Conservation (phyloP, 2,797 vertebrate genomes). For the Clarias pachynema region DNA sequence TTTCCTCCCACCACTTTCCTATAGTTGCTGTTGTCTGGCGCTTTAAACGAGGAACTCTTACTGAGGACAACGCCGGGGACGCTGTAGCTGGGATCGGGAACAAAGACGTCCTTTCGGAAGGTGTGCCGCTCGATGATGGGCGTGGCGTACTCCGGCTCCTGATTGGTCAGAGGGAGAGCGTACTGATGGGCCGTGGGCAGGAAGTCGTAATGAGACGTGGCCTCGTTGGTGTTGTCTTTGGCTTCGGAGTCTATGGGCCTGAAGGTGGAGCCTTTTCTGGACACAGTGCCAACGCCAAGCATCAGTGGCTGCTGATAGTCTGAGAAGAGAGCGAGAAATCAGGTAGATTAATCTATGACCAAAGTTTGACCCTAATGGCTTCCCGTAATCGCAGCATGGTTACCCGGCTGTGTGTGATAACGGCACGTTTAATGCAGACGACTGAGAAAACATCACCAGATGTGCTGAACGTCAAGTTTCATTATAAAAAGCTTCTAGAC, state of each 20-base stretch:
- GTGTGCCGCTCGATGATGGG: conserved; percentile 81
- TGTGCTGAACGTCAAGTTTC: too few relatives aligned
- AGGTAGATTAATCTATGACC: too few relatives aligned
- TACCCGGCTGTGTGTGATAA: too few relatives aligned
- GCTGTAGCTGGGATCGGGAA: conserved; percentile 73
- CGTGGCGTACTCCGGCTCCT: conserved; percentile 85
- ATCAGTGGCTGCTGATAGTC: conserved; percentile 84
- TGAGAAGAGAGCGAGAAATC: conserved; percentile 49
- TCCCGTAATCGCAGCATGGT: too few relatives aligned
- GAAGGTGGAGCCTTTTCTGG: conserved; percentile 86
- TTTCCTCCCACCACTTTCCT: conserved; percentile 56
- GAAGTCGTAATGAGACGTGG: conserved; percentile 75
- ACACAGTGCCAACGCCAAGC: conserved; percentile 81
- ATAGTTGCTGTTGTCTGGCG: conserved; percentile 53
- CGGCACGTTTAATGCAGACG: too few relatives aligned
- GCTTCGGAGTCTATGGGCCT: conserved; percentile 79
- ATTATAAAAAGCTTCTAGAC: too few relatives aligned
- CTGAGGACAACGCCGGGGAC: conserved; percentile 68
- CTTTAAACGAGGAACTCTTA: conserved; percentile 72
- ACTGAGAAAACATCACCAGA: too few relatives aligned
- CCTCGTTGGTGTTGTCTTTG: conserved; percentile 62
- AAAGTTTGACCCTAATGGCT: too few relatives aligned
- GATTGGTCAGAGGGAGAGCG: conserved; percentile 78
- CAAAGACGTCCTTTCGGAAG: conserved; percentile 69
- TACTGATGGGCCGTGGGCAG: conserved; percentile 79